Evolutionary conservation across 2,113 vertebrate species (phyloP).

Genomic region (Echinops telfairi): DNA sequence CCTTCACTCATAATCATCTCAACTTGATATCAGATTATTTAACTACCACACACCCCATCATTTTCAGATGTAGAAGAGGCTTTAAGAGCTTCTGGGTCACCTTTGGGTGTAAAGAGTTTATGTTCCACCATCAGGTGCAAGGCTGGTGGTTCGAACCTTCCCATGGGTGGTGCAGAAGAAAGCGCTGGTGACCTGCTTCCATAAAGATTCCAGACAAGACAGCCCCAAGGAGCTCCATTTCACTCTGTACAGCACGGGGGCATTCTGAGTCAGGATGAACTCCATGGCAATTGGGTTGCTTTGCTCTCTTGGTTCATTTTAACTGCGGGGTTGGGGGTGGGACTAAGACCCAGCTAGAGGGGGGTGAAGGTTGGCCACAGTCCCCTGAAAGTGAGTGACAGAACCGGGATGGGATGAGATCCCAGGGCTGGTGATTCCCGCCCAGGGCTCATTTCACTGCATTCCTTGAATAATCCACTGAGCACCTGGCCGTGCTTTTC

Average conservation of each 20-base stretch:
- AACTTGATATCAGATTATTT: no score
- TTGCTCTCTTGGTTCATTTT: not conserved
- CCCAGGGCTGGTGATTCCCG: conserved; percentile 33
- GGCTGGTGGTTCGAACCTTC: not conserved
- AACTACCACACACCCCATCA: no score
- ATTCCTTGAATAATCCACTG: conserved; percentile 61
- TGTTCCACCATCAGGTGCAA: not conserved
- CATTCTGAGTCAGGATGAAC: not conserved
- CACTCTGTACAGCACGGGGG: not conserved
- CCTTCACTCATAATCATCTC: no score
- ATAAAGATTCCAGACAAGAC: not conserved
- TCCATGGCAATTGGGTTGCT: not conserved
- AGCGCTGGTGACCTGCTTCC: not conserved
- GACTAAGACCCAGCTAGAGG: not conserved
- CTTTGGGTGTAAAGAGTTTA: not conserved
- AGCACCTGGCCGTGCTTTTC: conserved; percentile 76
- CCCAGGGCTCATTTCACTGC: conserved; percentile 27
- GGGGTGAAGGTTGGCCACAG: not conserved
- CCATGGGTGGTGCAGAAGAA: not conserved
- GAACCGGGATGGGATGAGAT: conserved; percentile 12
- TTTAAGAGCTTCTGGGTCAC: not conserved
- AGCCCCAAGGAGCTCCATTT: not conserved
- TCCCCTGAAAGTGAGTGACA: not conserved
- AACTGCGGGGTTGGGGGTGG: not conserved
- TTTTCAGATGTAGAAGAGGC: not conserved